A percentile compares a stretch with the other conserved stretches of the same genome.
Conservation (phyloP, 2,113 vertebrate genomes). For the Siniperca knerii region DNA sequence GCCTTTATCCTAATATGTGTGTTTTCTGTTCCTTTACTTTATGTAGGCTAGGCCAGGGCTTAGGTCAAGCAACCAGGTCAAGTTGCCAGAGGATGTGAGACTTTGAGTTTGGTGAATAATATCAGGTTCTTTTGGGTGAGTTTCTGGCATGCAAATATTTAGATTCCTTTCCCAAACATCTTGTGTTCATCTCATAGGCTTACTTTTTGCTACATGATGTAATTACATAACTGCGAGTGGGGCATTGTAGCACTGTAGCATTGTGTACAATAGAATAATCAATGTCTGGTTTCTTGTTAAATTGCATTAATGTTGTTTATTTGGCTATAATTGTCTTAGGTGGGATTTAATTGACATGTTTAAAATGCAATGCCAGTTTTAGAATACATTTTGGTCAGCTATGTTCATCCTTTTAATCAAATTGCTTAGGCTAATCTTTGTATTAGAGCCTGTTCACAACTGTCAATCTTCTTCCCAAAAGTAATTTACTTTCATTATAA, state of each 20-base stretch:
- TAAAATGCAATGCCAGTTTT: background rate
- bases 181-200: background rate
- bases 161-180: background rate
- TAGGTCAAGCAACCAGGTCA: background rate
- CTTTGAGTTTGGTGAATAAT: background rate
- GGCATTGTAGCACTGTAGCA: background rate
- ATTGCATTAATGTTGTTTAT: background rate
- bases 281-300: background rate
- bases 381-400: background rate
- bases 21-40: background rate
- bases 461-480: background rate
- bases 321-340: background rate
- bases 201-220: background rate
- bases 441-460: background rate
- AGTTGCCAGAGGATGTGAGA: background rate
- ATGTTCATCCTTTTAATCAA: background rate
- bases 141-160: conserved; percentile 2
- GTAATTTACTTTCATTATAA: background rate
- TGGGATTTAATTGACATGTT: conserved; percentile 1
- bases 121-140: background rate
- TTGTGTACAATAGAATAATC: background rate
- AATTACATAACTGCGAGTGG: background rate
- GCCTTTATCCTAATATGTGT: background rate
- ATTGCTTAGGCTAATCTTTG: background rate
- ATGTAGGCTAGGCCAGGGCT: background rate